These are phyloP conservation scores for Drosophila macrospina DNA, from an alignment of 2,888 invertebrate species.

Conservation along the genomic window DNA sequence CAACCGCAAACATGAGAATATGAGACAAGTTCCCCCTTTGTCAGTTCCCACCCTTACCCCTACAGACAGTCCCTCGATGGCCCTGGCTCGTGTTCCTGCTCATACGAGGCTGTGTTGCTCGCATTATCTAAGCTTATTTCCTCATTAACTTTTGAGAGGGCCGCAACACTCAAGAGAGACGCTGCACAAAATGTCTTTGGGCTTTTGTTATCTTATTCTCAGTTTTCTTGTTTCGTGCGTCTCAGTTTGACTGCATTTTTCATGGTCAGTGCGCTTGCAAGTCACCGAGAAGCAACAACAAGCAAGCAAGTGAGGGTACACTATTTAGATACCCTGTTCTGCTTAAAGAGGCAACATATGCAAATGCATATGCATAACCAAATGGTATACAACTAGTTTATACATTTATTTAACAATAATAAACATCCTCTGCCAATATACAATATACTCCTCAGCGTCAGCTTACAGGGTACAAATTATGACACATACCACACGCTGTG, in stretches of 20 bases:
- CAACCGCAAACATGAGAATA: constrained; percentile 77
- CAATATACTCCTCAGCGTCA: background rate
- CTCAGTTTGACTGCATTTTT: constrained; percentile 63
- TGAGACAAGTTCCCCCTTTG: constrained; percentile 47
- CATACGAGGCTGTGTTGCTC: constrained; percentile 50
- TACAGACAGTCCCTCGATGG: constrained; percentile 6
- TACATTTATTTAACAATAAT: too few relatives aligned
- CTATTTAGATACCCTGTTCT: constrained; percentile 14
- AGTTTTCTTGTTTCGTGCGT: constrained; percentile 45
- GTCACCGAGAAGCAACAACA: background rate
- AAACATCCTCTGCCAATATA: too few relatives aligned
- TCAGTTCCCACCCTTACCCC: background rate
- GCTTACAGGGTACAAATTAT: constrained; percentile 52
- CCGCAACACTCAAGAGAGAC: constrained; percentile 48
- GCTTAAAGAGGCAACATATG: background rate
- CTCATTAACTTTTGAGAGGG: constrained; percentile 68
- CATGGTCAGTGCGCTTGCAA: constrained; percentile 65
- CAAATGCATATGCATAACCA: too few relatives aligned
- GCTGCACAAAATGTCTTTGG: constrained; percentile 55
- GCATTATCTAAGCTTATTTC: constrained; percentile 79
- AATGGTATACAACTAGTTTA: too few relatives aligned
- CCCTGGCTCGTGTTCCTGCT: constrained; percentile 1
- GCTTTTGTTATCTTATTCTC: constrained; percentile 66
- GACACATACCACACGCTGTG: constrained; percentile 62
- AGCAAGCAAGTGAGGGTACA: background rate